Evolutionary conservation across 2,797 vertebrate species (phyloP).

Genomic region (Babyrousa celebensis): DNA sequence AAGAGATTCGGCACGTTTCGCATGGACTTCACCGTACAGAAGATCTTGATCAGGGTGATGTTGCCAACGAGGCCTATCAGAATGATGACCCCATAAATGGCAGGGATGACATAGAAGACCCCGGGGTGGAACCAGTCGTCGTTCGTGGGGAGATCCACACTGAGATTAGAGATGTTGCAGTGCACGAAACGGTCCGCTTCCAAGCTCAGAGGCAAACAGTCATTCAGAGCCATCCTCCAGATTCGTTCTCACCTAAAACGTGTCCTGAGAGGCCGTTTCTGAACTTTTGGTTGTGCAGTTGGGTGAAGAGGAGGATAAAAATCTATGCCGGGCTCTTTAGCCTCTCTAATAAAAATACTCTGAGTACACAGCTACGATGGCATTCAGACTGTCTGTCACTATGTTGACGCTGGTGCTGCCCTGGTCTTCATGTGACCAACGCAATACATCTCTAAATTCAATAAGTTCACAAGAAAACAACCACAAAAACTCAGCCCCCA

Average conservation of each 20-base stretch:
- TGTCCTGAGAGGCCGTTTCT: constrained; percentile 57
- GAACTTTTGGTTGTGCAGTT: constrained; percentile 63
- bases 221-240: constrained; percentile 91
- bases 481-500: constrained; percentile 56
- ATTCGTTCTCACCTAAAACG: not conserved
- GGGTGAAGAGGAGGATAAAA: constrained; percentile 70
- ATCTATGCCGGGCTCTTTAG: constrained; percentile 72
- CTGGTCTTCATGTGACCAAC: constrained; percentile 66
- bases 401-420: constrained; percentile 72
- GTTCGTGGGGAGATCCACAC: constrained; percentile 82
- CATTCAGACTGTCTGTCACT: constrained; percentile 49
- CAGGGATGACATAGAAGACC: constrained; percentile 94
- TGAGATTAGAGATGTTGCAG: constrained; percentile 90
- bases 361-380: not conserved
- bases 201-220: constrained; percentile 88
- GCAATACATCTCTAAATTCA: constrained; percentile 70
- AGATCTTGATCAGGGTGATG: constrained; percentile 97
- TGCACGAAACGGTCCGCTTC: constrained; percentile 88
- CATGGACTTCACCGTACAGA: constrained; percentile 96
- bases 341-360: constrained; percentile 61
- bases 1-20: constrained; percentile 97
- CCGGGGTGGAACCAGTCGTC: constrained; percentile 93
- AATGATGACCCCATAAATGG: constrained; percentile 95
- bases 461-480: constrained; percentile 56
- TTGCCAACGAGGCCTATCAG: constrained; percentile 96